These are phyloP conservation scores for Momotus momota DNA, from an alignment of 2,797 vertebrate genomes.

Conservation along the genomic window DNA sequence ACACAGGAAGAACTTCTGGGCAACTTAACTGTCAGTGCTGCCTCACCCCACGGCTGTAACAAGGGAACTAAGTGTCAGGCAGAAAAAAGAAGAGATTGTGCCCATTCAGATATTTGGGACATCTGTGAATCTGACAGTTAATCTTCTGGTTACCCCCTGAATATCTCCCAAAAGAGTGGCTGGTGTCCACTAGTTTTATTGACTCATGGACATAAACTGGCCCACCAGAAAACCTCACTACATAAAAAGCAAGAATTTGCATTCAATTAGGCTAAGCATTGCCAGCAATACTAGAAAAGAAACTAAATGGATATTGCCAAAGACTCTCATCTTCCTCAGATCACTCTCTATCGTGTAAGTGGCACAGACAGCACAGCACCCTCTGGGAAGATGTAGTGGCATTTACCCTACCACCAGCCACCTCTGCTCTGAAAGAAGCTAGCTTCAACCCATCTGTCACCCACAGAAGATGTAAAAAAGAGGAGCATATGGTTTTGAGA, in stretches of 20 bases:
- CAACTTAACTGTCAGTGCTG: neutral
- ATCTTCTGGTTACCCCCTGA: neutral
- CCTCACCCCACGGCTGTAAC: neutral
- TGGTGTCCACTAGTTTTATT: neutral
- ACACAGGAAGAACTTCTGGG: neutral
- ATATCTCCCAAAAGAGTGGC: neutral
- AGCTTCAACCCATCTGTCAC: slow-evolving; percentile 30
- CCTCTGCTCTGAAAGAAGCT: neutral
- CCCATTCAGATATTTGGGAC: neutral
- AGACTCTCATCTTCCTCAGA: neutral
- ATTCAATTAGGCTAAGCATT: neutral
- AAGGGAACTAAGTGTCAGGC: neutral
- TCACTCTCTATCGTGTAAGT: neutral
- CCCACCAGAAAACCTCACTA: neutral
- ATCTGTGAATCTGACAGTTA: neutral
- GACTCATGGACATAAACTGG: neutral
- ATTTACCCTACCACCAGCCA: neutral
- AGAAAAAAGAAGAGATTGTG: neutral
- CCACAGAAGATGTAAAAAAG: slow-evolving; percentile 13
- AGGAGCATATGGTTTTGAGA: slow-evolving; percentile 47
- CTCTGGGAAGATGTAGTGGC: neutral
- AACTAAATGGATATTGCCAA: neutral
- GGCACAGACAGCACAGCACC: neutral
- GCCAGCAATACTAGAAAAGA: neutral
- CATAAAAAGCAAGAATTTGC: neutral